Evolutionary conservation across 2,797 vertebrate genomes (phyloP), one percentile per base, ranked within the genome.

Genomic region (Geotrypetes seraphini): DNA sequence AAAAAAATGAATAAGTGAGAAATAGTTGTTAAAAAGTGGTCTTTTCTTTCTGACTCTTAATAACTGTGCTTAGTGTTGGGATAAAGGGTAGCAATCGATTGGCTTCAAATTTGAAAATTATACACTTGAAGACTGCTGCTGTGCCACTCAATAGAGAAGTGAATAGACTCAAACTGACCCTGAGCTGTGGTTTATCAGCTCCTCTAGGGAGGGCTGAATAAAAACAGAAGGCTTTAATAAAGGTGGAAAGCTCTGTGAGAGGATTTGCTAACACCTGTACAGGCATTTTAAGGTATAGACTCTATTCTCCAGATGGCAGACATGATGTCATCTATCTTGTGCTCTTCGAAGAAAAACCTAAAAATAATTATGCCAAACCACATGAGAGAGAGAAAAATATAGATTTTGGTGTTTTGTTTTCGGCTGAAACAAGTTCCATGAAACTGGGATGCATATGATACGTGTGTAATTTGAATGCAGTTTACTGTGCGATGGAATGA

Each of bases 101-200:
- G 72, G 71, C 78, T 80, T 76, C 71, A 81, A 84, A 89, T 86
- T 87, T 85, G 80, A 89, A 90, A 87, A 86, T 85, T 79, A 85
- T 77, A 81, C 73, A 76, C 66, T 69, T 66, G 65, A 69, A 70
- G 81, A 68, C 71, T 44, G 71, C 81, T 72, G 69, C 78, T 84
- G 73, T 64, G 70, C 58, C 47, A 56, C 67, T 86, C 73, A 82
- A 65, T 82, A 69, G 66, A 63, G 36, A 27, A 45, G 33, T 54
- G 56, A 64, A 72, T 47, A 59, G 60, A 65, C 38, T 46, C 43
- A 33, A 54, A 56, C 47, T 33, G 56, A 52, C 38, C 36, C 51
- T 47, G 45, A 30, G 33, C 38, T 52, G 28, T 60, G 54, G 51
- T 47, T 52, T 50, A 21, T 53, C 47, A 19, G 46, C 31, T 34